A percentile compares a stretch with the other conserved stretches of the same genome.
phyloP scores from a whole-genome alignment of 2,113 vertebrate genomes.

The Dasyornis broadbenti region DNA sequence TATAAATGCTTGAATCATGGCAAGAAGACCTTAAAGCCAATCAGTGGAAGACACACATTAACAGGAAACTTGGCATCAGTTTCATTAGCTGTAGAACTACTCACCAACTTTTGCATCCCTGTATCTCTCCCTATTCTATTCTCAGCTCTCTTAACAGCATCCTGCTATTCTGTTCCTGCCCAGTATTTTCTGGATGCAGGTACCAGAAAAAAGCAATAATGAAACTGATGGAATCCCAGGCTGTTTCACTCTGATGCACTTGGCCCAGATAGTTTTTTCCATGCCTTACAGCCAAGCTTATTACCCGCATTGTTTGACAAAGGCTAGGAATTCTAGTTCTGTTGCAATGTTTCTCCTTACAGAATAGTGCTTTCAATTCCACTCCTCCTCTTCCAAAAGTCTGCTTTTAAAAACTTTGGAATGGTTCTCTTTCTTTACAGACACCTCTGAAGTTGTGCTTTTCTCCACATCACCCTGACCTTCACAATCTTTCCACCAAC shows the following conservation, averaged over 20 bases:
- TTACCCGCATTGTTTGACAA: slow-evolving; percentile 33
- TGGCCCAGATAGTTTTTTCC: neutral
- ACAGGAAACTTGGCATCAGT: neutral
- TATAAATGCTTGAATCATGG: neutral
- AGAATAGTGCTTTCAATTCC: neutral
- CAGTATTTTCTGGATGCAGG: neutral
- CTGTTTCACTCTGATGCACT: neutral
- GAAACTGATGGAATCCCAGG: slow-evolving; percentile 3
- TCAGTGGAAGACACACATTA: neutral
- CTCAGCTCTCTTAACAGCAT: neutral
- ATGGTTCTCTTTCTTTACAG: neutral
- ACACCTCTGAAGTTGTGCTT: neutral
- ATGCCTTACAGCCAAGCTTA: slow-evolving; percentile 30
- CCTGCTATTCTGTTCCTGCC: neutral
- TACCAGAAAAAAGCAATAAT: neutral
- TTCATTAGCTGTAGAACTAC: neutral
- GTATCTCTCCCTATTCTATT: neutral
- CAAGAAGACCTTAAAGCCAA: neutral
- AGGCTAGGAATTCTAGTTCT: slow-evolving; percentile 28
- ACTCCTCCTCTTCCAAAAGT: neutral
- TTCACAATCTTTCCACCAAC: neutral
- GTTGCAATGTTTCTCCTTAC: neutral
- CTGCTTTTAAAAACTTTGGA: neutral
- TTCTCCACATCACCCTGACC: neutral
- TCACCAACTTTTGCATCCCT: neutral